Percentiles rank a stretch among this genome's conserved stretches.
These are phyloP conservation scores for Torymus aiolomorphi DNA, from an alignment of 2,888 invertebrate genomes.

Conservation along the genomic window DNA sequence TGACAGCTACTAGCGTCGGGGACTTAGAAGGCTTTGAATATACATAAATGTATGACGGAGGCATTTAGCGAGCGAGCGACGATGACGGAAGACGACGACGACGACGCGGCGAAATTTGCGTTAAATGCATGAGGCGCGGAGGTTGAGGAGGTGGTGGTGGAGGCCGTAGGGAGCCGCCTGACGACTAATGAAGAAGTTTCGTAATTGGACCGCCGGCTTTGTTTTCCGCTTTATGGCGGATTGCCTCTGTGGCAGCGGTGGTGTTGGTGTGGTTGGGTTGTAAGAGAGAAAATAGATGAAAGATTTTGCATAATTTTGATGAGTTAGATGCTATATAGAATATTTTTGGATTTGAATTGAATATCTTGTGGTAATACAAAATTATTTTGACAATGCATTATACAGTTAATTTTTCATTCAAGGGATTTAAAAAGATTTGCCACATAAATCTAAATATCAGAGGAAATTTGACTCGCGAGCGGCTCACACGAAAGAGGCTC, in stretches of 20 bases:
- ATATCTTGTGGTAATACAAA: too few relatives aligned
- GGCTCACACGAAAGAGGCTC: neutral
- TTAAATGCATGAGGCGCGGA: constrained; percentile 40
- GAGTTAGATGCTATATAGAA: neutral
- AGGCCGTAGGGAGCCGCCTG: neutral
- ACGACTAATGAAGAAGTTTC: constrained; percentile 55
- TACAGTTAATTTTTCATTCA: too few relatives aligned
- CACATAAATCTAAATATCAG: constrained; percentile 21
- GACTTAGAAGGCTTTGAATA: constrained; percentile 61
- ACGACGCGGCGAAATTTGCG: constrained; percentile 41
- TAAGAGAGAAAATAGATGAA: too few relatives aligned
- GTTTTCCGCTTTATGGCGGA: constrained; percentile 43
- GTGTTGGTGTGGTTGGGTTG: too few relatives aligned
- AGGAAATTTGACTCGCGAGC: constrained; percentile 19
- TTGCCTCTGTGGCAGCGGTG: neutral
- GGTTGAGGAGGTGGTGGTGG: neutral
- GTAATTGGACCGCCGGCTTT: constrained; percentile 54
- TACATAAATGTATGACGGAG: constrained; percentile 56
- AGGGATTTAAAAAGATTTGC: neutral
- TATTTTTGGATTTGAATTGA: too few relatives aligned
- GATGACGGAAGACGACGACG: constrained; percentile 51
- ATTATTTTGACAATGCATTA: too few relatives aligned
- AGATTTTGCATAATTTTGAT: constrained; percentile 29
- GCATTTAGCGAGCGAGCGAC: constrained; percentile 34
- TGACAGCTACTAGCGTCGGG: constrained; percentile 68